Conservation (phyloP, 2,113 vertebrate genomes). For the Ia io region DNA sequence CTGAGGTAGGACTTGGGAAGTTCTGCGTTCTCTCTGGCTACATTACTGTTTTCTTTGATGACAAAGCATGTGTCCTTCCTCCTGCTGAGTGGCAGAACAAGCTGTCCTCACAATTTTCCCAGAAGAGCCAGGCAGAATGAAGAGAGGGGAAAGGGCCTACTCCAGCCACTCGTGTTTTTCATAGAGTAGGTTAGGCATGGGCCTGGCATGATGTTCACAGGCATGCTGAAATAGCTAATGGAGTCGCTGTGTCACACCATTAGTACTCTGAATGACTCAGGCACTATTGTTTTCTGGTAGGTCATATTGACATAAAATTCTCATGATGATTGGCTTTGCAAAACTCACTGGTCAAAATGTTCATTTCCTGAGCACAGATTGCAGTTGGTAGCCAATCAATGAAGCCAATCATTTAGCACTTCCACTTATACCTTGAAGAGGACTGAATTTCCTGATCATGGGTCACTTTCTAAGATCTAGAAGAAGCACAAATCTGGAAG, state of each 20-base stretch:
- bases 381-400: not conserved
- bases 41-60: not conserved
- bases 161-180: not conserved
- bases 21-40: not conserved
- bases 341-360: not conserved
- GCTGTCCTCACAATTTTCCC: not conserved
- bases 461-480: not conserved
- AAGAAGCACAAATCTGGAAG: not conserved
- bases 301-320: constrained; percentile 38
- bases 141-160: not conserved
- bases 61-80: not conserved
- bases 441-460: not conserved
- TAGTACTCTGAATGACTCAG: not conserved
- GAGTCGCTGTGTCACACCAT: not conserved
- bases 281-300: not conserved
- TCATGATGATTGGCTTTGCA: not conserved
- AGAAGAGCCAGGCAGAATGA: not conserved
- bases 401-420: not conserved
- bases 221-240: not conserved
- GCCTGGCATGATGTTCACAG: not conserved
- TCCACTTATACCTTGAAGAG: not conserved
- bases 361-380: constrained; percentile 26
- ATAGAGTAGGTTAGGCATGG: not conserved
- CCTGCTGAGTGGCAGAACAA: not conserved
- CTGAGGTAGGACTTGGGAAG: not conserved